Conservation (phyloP, 2,888 invertebrate species). For the Drosophila nr. fundita region DNA sequence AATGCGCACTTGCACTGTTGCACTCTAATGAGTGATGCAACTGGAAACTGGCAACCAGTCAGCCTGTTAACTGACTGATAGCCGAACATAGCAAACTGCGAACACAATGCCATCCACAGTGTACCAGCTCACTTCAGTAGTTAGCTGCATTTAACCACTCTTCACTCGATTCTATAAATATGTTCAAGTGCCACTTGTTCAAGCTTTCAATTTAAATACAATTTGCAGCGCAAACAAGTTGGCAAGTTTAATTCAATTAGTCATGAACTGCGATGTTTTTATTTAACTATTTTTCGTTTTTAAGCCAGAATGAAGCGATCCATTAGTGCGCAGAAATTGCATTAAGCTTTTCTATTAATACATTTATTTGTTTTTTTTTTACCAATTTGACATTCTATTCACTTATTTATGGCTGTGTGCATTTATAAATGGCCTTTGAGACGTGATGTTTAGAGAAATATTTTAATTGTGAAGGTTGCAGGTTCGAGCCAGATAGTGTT, state of each 20-base stretch:
- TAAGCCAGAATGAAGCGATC: background rate
- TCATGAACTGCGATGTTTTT: background rate
- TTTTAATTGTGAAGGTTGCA: background rate
- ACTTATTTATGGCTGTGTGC: background rate
- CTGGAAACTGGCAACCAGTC: constrained; percentile 28
- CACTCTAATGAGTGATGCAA: constrained; percentile 65
- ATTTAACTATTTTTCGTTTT: background rate
- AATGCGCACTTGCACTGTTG: constrained; percentile 62
- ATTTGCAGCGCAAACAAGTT: background rate
- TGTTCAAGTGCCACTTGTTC: background rate
- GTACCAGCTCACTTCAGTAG: background rate
- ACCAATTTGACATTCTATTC: background rate
- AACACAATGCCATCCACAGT: constrained; percentile 18
- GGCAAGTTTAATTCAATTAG: background rate
- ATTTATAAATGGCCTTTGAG: background rate
- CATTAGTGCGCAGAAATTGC: background rate
- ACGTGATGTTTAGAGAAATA: background rate
- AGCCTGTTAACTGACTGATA: constrained; percentile 33
- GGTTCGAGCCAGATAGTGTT: background rate
- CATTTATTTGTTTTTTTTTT: too few relatives aligned
- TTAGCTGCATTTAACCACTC: background rate
- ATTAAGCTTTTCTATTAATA: background rate
- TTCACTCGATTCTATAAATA: background rate
- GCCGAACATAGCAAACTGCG: too few relatives aligned
- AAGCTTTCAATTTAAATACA: background rate